phyloP scores from a whole-genome alignment of 2,113 vertebrate species.

The Eurypyga helias region DNA sequence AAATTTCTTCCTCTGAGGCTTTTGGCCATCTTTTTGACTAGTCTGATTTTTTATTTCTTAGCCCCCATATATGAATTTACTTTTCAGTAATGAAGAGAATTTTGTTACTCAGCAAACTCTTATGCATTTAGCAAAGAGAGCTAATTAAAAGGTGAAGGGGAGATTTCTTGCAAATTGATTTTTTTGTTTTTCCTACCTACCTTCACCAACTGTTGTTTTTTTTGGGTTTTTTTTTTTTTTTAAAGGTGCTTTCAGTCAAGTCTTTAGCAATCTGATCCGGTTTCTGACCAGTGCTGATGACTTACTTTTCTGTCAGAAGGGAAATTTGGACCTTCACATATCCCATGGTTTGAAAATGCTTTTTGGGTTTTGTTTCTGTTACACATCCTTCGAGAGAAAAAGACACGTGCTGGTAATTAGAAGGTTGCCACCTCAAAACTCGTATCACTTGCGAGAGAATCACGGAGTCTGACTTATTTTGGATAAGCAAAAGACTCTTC shows the following conservation, averaged over 20 bases:
- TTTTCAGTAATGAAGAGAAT: not conserved
- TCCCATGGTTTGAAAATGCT: not conserved
- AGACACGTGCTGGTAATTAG: not conserved
- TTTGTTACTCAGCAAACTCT: not conserved
- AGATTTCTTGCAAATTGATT: not conserved
- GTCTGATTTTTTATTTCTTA: not conserved
- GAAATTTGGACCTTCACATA: not conserved
- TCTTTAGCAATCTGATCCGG: not conserved
- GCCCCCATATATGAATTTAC: not conserved
- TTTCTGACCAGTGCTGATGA: constrained; percentile 29
- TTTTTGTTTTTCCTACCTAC: constrained; percentile 8
- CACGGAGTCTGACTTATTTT: not conserved
- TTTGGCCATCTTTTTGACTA: not conserved
- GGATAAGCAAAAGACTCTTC: not conserved
- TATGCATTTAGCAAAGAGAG: not conserved
- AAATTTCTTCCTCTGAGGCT: not conserved
- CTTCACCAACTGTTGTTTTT: not conserved
- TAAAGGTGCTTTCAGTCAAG: not conserved
- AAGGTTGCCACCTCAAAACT: constrained; percentile 32
- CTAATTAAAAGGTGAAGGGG: constrained; percentile 22
- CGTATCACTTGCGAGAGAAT: not conserved
- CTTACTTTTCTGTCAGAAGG: not conserved
- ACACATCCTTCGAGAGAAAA: constrained; percentile 14
- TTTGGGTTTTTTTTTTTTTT: no score
- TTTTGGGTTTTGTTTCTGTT: not conserved